Conservation (phyloP, 2,888 invertebrate genomes). For the Rugalucina vietnamica region DNA sequence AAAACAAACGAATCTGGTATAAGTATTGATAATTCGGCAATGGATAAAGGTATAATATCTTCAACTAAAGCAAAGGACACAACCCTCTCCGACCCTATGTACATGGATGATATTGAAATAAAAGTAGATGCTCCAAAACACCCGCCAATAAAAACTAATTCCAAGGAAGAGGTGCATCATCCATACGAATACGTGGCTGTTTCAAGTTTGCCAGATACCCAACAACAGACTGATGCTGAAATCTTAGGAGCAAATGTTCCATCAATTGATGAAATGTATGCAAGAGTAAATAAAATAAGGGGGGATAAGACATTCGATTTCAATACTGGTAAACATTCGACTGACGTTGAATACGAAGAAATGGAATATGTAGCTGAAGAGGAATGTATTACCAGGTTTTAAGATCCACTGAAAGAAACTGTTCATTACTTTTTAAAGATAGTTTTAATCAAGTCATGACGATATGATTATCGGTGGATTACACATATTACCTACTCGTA, state of each 20-base stretch:
- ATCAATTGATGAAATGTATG: not conserved
- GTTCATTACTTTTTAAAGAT: not conserved
- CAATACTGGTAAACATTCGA: not conserved
- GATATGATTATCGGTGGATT: too few relatives aligned
- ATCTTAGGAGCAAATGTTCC: not conserved
- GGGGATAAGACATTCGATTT: not conserved
- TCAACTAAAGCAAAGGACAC: not conserved
- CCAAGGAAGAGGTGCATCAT: not conserved
- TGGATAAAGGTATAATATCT: not conserved
- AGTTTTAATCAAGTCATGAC: too few relatives aligned
- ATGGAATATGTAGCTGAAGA: not conserved
- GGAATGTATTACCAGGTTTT: conserved; percentile 2
- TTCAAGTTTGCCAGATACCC: not conserved
- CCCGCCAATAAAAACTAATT: not conserved
- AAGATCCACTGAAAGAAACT: not conserved
- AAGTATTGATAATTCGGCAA: not conserved
- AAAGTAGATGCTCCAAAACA: not conserved
- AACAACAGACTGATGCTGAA: not conserved
- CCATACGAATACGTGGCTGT: not conserved
- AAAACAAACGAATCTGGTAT: not conserved
- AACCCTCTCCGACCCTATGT: not conserved
- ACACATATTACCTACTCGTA: too few relatives aligned
- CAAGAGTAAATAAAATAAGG: not conserved
- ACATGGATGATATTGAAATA: not conserved
- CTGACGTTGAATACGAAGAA: not conserved